Base-by-base conservation (phyloP, 2,888 invertebrate genomes). In the Malthinus flaveolus region DNA sequence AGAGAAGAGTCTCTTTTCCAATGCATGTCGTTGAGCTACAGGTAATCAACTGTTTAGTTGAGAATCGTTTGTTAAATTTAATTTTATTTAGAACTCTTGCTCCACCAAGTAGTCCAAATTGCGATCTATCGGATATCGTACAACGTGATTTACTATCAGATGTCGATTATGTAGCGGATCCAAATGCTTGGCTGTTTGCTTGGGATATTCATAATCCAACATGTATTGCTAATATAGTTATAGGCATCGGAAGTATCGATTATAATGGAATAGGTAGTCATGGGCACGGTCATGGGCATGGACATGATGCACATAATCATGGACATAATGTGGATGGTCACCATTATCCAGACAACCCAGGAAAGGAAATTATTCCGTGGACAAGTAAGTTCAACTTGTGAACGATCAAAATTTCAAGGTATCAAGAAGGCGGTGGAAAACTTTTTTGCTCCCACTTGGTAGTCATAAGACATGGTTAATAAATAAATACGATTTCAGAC, bases 201-300 rank as follows among this genome's bases (percentile, higher is more conserved):
- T 93, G 91, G 84, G 90, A 91, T 70, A 84, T 89, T 42, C 87
- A 88, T 66, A 90, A 91, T 72, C 87, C 89, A 10, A 83, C 85
- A 15, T 93, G 93, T 59, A 63, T 70, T 3, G 67, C 70, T 8
- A 46, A 74, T 10, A 48, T 53, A 7, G 35, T 36, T 48, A 45
- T 15, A 4, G 48, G 48, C 3, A 37, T 7, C 13, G 42, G 11
- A 35, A 31, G 31, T 12, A 37, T 32, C 13, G 23, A 23, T 5
- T 5, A 23, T 23, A 23, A 23, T 23, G 23, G 5, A 3, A 23
- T 23, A 23, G 10, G 32, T 9, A 32, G 45, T 31, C 34, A 44
- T 34, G 39, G 47, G 9, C 11, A 45, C 11, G 32, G 32, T 32
- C 48, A 34, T 53, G 77, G 79, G 7, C 79, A 79, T 58, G 56